These are phyloP conservation scores for Ondatra zibethicus DNA, from an alignment of 2,113 vertebrate genomes.

Conservation along the genomic window DNA sequence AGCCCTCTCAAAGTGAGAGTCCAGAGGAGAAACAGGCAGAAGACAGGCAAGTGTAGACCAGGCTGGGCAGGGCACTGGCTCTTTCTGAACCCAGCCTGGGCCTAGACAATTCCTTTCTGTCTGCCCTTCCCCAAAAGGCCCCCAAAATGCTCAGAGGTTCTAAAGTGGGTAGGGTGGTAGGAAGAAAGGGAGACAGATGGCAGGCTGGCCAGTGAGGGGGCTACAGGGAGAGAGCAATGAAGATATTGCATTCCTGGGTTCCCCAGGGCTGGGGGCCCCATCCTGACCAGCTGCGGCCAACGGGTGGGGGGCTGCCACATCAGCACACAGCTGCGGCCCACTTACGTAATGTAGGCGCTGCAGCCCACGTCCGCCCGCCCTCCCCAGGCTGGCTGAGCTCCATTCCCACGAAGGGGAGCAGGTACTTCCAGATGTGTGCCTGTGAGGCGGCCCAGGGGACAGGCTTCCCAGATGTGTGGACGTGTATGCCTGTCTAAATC, in stretches of 20 bases:
- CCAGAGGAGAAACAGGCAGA: neutral
- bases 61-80: accelerated
- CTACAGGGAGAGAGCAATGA: neutral
- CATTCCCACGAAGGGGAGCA: conserved; percentile 78
- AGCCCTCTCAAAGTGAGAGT: accelerated
- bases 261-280: conserved; percentile 71
- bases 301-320: conserved; percentile 53
- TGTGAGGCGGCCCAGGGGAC: conserved; percentile 32
- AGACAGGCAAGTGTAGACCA: conserved; percentile 1
- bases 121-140: neutral
- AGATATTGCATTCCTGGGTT: conserved; percentile 65
- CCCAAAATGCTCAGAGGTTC: neutral
- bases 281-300: conserved; percentile 74
- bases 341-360: conserved; percentile 64
- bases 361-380: conserved; percentile 58
- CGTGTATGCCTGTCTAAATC: conserved; percentile 47
- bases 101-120: neutral
- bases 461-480: conserved; percentile 72
- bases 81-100: accelerated
- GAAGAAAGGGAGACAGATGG: conserved; percentile 21
- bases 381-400: conserved; percentile 68
- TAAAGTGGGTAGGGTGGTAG: conserved; percentile 18
- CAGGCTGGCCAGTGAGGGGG: conserved; percentile 21
- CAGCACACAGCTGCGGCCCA: conserved; percentile 72
- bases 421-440: conserved; percentile 77